Evolutionary conservation across 2,888 invertebrate species (phyloP), one percentile per base, ranked within the genome.

Genomic region (Amiota mariae): DNA sequence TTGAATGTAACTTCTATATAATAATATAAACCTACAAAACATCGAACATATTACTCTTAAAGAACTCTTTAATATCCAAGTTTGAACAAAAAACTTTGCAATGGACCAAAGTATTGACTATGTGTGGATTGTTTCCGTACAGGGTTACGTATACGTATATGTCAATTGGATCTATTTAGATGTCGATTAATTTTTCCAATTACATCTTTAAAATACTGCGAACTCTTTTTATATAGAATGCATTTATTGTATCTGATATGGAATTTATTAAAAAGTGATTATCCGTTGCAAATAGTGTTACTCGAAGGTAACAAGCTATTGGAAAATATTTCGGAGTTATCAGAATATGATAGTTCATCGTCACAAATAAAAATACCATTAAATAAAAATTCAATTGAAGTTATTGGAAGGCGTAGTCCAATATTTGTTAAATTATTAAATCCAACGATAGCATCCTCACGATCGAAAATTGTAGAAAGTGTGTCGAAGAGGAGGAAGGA

Each of bases 81-180:
- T 67, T 71, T 0, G 72, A 76, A 1, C 73, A 73, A 8, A 77
- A 66, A 0, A 74, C 66, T 54, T 75, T 74, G 2, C 24, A 24
- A 24, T n/a, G n/a, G n/a, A n/a, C n/a, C n/a, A n/a, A n/a, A n/a
- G n/a, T n/a, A n/a, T n/a, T n/a, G n/a, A n/a, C n/a, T n/a, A n/a
- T 24, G 47, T 46, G 15, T 20, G 61, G 61, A 20, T 12, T 24
- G 15, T 64, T 64, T 12, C 64, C 64, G n/a, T 47, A 83, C 6
- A 83, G 61, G 48, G 84, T 77, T 0, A 81, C 70, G 66, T 75
- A 81, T 11, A n/a, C n/a, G n/a, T n/a, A 79, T 77, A 24, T 77
- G 76, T 12, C 78, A 56, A 18, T 70, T 76, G 0, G 78, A 13
- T 0, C 78, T 73, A 12, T 73, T n/a, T n/a, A n/a, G n/a, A n/a